Evolutionary conservation across 2,888 invertebrate species (phyloP), one percentile per base, ranked within the genome.

Genomic region (Cheilosia pagana): DNA sequence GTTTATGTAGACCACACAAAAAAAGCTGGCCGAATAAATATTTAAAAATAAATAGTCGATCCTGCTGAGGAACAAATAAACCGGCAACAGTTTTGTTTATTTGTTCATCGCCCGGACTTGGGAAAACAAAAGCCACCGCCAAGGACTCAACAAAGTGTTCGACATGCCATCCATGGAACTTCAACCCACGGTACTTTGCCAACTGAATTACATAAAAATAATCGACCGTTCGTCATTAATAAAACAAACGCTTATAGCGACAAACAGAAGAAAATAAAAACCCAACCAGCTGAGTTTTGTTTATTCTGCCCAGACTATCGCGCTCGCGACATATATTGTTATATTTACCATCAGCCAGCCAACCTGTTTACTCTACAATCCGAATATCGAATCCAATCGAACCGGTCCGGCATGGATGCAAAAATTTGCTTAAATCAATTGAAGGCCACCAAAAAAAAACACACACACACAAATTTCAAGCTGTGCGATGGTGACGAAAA

Each of bases 361-460:
- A 83, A 83, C 83, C 83, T 83, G 83, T 83, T 83, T 75, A 31
- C 39, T 43, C 28, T 16, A 45, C n/a, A 48, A 68, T 48, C 55
- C 28, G 53, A 57, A 52, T 35, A 52, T 57, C 72, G 19, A 67
- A 55, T 53, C 79, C 63, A 74, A 70, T 83, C 48, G 63, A 75
- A 75, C 83, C 83, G 82, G 82, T 83, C 52, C 52, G 52, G 28
- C n/a, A 45, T 79, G 59, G 74, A 75, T 78, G 83, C 83, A 75
- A 79, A 83, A 78, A 65, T 72, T 83, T 68, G 52, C 68, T 78
- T 41, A 68, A 78, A 63, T 52, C 63, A 53, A 70, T 79, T 70
- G 83, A 83, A 83, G 83, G 83, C 68, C 79, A 75, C 45, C 45
- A 28, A 57, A 72, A 68, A 31, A 50, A 52, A 25, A 6, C 12